Evolutionary conservation across 2,888 invertebrate genomes (phyloP).

Genomic region (Tuta absoluta): DNA sequence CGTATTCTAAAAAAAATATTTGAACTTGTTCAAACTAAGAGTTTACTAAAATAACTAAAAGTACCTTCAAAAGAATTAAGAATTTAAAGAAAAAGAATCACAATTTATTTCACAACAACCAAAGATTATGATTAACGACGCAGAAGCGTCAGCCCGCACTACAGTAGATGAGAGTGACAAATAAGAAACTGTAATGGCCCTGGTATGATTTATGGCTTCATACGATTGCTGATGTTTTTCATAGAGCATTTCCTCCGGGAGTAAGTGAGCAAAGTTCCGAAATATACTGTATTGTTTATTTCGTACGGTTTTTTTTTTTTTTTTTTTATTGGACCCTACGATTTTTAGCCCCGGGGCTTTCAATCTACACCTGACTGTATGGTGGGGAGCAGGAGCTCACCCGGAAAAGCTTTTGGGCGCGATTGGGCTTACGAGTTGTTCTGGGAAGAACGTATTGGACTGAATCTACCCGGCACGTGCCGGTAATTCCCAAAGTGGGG

Average conservation of each 20-base stretch:
- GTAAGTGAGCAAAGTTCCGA: constrained; percentile 14
- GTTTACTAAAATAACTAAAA: not conserved
- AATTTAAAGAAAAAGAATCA: not conserved
- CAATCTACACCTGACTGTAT: too few species aligned
- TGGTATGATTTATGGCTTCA: constrained; percentile 16
- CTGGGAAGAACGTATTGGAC: too few species aligned
- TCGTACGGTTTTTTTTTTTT: too few species aligned
- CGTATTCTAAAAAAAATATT: too few species aligned
- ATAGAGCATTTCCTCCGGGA: constrained; percentile 9
- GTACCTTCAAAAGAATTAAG: not conserved
- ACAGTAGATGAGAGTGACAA: constrained; percentile 22
- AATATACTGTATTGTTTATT: constrained; percentile 19
- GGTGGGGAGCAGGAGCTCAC: too few species aligned
- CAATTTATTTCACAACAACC: constrained; percentile 1
- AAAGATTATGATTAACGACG: constrained; percentile 17
- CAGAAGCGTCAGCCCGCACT: constrained; percentile 17
- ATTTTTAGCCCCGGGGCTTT: too few species aligned
- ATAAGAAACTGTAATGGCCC: constrained; percentile 19
- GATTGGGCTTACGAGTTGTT: too few species aligned
- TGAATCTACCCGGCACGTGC: too few species aligned
- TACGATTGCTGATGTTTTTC: constrained; percentile 17
- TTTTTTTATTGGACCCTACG: too few species aligned
- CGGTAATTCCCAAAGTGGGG: too few species aligned
- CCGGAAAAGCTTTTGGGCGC: too few species aligned
- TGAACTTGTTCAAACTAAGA: not conserved